Evolutionary conservation across 2,888 invertebrate genomes (phyloP), one percentile per base, ranked within the genome.

Genomic region (Apamea monoglypha): DNA sequence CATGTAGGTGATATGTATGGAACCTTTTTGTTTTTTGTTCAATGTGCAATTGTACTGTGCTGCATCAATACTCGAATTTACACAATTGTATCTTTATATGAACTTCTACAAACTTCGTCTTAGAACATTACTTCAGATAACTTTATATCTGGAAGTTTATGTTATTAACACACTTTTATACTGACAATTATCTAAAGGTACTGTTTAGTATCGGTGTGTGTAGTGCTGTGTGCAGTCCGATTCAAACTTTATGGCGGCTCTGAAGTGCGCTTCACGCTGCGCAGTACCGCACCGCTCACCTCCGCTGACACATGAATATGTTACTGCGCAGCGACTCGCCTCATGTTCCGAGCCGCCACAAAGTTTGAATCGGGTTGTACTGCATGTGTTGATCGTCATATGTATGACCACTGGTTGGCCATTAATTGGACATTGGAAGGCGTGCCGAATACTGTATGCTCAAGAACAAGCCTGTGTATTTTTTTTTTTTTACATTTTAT

Each of bases 51-150:
- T 86, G 84, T 74, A 82, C 78, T 63, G 72, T 74, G 74, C 78
- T 63, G 74, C 74, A 76, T 89, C 64, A 79, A 69, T 81, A 82
- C 81, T 89, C 87, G 88, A 89, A 89, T 87, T 80, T 77, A 86
- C 84, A 87, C 76, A 78, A 82, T 80, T 87, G 80, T 83, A 86
- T 75, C 69, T 81, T 77, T 67, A 76, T 80, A 85, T 68, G 80
- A 84, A 86, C 75, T 73, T 68, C 77, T 77, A 67, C 72, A 74
- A 80, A 79, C 68, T 74, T 69, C 44, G 78, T 76, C 76, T 84
- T 69, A 80, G 81, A 89, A 94, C 95, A 95, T 95, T 95, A 86
- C 95, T 95, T 93, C 94, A 95, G 95, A 95, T 95, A 93, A 76
- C 59, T 81, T 77, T 84, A 59, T 93, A 95, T 95, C 94, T 94